These are phyloP conservation scores for Hololepta plana DNA, from an alignment of 2,888 invertebrate species.

Conservation along the genomic window DNA sequence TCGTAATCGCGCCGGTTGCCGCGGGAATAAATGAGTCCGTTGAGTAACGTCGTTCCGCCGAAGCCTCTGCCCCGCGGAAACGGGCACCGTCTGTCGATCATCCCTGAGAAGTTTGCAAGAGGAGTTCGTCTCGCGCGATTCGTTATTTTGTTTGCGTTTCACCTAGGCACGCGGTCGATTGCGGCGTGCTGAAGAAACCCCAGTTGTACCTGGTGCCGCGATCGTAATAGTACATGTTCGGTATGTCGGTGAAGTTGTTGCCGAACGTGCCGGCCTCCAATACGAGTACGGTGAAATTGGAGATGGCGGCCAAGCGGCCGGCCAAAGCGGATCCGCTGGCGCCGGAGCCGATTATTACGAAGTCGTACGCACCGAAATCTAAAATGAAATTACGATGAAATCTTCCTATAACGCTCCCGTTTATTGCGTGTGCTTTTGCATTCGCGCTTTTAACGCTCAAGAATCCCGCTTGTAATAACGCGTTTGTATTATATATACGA, in stretches of 20 bases:
- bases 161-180: conserved; percentile 8
- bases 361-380: conserved; percentile 9
- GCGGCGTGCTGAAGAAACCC: conserved; percentile 7
- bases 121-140: background rate
- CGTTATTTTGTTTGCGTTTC: background rate
- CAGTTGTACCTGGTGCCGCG: conserved; percentile 7
- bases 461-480: too few species aligned
- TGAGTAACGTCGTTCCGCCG: conserved; percentile 12
- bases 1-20: conserved; percentile 12
- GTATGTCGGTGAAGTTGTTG: conserved; percentile 9
- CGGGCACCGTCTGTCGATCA: conserved; percentile 10
- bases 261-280: conserved; percentile 8
- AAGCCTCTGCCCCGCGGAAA: conserved; percentile 12
- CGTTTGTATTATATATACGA: too few species aligned
- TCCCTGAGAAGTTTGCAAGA: conserved; percentile 9
- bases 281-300: conserved; percentile 5
- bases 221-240: conserved; percentile 6
- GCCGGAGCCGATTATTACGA: conserved; percentile 8
- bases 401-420: too few species aligned
- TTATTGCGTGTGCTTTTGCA: too few species aligned
- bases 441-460: too few species aligned
- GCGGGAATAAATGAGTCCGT: conserved; percentile 12
- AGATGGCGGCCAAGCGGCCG: conserved; percentile 6
- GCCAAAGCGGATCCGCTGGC: conserved; percentile 7
- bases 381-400: conserved; percentile 5